phyloP scores from a whole-genome alignment of 2,797 vertebrate genomes.

The Gymnothorax javanicus region DNA sequence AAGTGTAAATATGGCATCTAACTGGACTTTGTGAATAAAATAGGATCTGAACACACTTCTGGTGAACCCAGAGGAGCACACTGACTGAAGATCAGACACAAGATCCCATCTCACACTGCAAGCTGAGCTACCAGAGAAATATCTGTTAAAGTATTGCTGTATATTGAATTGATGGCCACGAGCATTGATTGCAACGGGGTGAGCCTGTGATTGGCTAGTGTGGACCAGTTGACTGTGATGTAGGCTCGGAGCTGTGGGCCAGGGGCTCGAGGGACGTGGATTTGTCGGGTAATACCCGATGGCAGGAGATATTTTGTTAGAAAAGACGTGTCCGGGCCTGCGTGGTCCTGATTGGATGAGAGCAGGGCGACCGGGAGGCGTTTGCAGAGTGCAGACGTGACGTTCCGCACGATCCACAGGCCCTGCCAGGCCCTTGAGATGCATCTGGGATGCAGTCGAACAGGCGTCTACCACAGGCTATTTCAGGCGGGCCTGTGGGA shows the following conservation, averaged over 20 bases:
- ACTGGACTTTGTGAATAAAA: background rate
- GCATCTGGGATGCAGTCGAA: background rate
- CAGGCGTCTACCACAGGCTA: background rate
- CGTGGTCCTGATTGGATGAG: background rate
- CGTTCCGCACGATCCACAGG: background rate
- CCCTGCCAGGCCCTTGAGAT: background rate
- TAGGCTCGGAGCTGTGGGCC: background rate
- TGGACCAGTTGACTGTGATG: background rate
- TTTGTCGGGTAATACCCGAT: background rate
- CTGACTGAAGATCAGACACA: background rate
- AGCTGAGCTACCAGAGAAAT: background rate
- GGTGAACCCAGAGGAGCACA: background rate
- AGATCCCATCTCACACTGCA: background rate
- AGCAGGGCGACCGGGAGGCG: background rate
- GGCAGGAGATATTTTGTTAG: background rate
- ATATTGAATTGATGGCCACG: background rate
- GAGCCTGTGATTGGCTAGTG: background rate
- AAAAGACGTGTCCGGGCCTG: background rate
- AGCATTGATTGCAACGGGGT: background rate
- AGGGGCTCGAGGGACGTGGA: background rate
- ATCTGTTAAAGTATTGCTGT: background rate
- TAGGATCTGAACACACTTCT: background rate
- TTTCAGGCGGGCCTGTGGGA: background rate
- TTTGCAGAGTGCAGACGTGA: background rate
- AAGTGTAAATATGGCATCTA: conserved; percentile 21